Base-by-base conservation (phyloP, 2,113 vertebrate species). In the Podilymbus podiceps region DNA sequence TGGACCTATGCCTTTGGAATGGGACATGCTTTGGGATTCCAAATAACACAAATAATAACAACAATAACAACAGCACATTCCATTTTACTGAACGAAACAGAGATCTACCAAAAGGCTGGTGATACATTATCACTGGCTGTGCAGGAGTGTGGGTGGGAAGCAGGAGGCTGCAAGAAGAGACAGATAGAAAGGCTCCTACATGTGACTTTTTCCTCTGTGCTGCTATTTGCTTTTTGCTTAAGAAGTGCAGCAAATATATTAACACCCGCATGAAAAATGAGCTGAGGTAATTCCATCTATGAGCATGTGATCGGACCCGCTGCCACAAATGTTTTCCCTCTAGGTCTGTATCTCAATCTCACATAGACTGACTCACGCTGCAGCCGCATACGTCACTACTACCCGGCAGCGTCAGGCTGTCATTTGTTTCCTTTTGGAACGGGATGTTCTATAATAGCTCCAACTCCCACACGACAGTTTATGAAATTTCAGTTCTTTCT, bases 271-370 rank as follows among this genome's bases (percentile, higher is more conserved):
- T 86, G 94, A 96, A 95, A 96, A 97, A 95, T 71, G 96, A 97
- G 93, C 95, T 96, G 94, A 95, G 95, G 96, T 96, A 97, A 97
- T 97, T 96, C 89, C 85, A 95, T 80, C 96, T 90, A 86, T 7
- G 72, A 96, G 75, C 96, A 96, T 88, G 94, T 95, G 94, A 93
- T 67, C 4, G 0, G 19, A 81, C 28, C 79, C 1, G 8, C 93
- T 97, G 97, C 94, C 93, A 95, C 82, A 81, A 97, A 96, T 94
- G 91, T 95, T 96, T 95, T 96, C 93, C 93, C 83, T 75, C 93
- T 91, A 90, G 94, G 93, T 95, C 95, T 19, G 6, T 83, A 93
- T 95, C 87, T 75, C 88, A 96, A 85, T 76, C 94, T 96, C 79
- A 35, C 59, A 72, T 3, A 64, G 91, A 33, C 97, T 97, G 96